Evolutionary conservation across 2,113 vertebrate species (phyloP), one percentile per base, ranked within the genome.

Genomic region (Amblyornis subalaris): DNA sequence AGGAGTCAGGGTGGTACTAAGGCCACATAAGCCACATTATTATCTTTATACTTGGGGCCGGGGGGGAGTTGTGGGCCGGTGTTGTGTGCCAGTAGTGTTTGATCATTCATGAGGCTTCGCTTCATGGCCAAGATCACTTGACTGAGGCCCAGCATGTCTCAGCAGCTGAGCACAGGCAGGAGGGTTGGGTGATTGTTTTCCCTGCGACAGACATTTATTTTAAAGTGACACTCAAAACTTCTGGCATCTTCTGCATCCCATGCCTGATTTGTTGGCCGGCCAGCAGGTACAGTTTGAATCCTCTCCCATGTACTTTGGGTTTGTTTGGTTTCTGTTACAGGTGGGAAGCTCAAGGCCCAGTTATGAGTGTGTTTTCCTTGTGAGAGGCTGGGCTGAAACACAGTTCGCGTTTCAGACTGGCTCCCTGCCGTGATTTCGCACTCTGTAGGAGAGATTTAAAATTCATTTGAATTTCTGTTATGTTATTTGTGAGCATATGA

Each of bases 261-360:
- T 72, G 48, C 12, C 14, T 67, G 57, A 4, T 17, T 29, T 38
- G 35, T 28, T 91, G 81, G 26, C 47, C 2, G 2, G 47, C 45
- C 58, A 40, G 47, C 0, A 1, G 4, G 0, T 8, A 3, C 4
- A 12, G 14, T 23, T 8, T 2, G 16, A 61, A 35, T 57, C 33
- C 17, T 58, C 17, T 90, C 13, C 25, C 33, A 29, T 33, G 17
- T 12, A 9, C 15, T 29, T 48, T 0, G 0, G 45, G 18, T 29
- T 70, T 21, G 22, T 35, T 67, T 64, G 44, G 35, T 55, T 81
- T 38, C 60, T 57, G 7, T n/a, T 71, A 6, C 48, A 38, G n/a
- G 24, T 40, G 57, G 64, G 42, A 76, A 61, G n/a, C 60, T 66
- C n/a, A 8, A 38, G 51, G 25, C 44, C 12, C 33, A 38, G 10